phyloP scores from a whole-genome alignment of 2,888 invertebrate genomes.

The Tetragonisca angustula region DNA sequence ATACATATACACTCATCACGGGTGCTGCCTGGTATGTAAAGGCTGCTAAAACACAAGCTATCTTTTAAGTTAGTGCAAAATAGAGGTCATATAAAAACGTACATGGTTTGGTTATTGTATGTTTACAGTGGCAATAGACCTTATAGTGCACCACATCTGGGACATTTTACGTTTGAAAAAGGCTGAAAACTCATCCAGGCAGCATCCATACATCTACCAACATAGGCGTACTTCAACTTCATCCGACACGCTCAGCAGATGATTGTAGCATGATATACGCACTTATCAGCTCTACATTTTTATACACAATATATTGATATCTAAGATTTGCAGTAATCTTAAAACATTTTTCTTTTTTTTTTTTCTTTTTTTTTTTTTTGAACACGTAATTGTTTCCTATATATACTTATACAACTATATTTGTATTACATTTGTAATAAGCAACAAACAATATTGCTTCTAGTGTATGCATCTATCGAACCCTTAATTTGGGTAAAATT shows the following conservation, averaged over 20 bases:
- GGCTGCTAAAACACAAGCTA: slow-evolving; percentile 56
- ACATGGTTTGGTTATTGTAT: slow-evolving; percentile 87
- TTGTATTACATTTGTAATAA: slow-evolving; percentile 49
- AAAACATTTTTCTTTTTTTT: background rate
- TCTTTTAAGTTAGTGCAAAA: slow-evolving; percentile 61
- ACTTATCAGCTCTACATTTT: slow-evolving; percentile 68
- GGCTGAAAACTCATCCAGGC: slow-evolving; percentile 84
- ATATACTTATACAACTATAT: slow-evolving; percentile 44
- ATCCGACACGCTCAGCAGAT: slow-evolving; percentile 83
- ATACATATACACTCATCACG: slow-evolving; percentile 62
- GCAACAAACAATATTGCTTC: slow-evolving; percentile 37
- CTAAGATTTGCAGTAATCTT: slow-evolving; percentile 60
- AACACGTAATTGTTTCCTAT: slow-evolving; percentile 29
- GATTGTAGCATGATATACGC: slow-evolving; percentile 73
- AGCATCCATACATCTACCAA: slow-evolving; percentile 84
- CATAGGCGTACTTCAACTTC: slow-evolving; percentile 82
- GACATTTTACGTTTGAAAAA: slow-evolving; percentile 92
- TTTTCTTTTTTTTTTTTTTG: slow-evolving; percentile 1
- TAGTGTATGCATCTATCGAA: slow-evolving; percentile 35
- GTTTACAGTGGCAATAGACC: slow-evolving; percentile 98
- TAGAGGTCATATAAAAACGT: slow-evolving; percentile 72
- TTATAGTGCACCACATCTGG: slow-evolving; percentile 99
- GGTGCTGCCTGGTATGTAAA: slow-evolving; percentile 82
- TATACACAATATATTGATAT: slow-evolving; percentile 60
- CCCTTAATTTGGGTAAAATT: slow-evolving; percentile 22